Percentiles rank a stretch among this genome's conserved stretches.
These are phyloP conservation scores for Euleptes europaea DNA, from an alignment of 2,113 vertebrate species.

Conservation along the genomic window DNA sequence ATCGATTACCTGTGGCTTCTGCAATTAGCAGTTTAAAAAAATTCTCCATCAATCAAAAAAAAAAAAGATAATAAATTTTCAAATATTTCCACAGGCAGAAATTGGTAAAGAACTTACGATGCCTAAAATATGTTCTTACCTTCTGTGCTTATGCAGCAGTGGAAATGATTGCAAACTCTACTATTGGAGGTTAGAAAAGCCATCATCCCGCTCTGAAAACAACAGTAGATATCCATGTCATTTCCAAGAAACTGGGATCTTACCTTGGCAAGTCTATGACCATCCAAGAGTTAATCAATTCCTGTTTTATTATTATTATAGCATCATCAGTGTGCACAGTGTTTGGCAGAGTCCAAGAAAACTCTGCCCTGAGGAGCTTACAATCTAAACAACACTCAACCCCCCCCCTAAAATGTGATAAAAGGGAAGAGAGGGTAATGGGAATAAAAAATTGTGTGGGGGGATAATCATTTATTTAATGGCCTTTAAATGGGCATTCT, in stretches of 20 bases:
- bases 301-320: constrained; percentile 12
- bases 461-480: too few relatives aligned
- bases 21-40: constrained; percentile 36
- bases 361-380: too few relatives aligned
- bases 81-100: neutral
- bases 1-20: neutral
- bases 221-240: constrained; percentile 21
- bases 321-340: neutral
- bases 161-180: constrained; percentile 1
- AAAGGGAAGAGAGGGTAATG: too few relatives aligned
- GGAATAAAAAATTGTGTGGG: too few relatives aligned
- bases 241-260: constrained; percentile 33
- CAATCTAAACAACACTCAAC: too few relatives aligned
- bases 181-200: constrained; percentile 17
- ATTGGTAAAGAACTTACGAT: neutral
- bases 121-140: accelerated
- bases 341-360: neutral
- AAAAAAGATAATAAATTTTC: neutral
- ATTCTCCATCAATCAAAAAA: neutral
- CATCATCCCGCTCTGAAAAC: constrained; percentile 12
- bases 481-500: too few relatives aligned
- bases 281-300: constrained; percentile 30
- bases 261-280: constrained; percentile 15
- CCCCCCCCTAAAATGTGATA: too few relatives aligned
- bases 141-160: neutral